A percentile compares a stretch with the other conserved stretches of the same genome.
phyloP scores from a whole-genome alignment of 2,888 invertebrate genomes.

The Heliconius sara region DNA sequence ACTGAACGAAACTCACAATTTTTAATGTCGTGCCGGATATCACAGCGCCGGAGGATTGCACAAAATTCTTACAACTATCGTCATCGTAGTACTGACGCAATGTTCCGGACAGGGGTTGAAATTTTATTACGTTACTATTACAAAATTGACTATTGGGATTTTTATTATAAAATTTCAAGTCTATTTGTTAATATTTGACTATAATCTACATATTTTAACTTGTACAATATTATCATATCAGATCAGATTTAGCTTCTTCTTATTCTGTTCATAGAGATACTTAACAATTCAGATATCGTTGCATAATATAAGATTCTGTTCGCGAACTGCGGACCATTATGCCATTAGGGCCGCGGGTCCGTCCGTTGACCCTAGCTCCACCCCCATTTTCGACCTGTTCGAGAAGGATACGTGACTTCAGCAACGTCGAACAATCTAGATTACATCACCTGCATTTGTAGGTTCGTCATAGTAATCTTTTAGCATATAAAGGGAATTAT shows the following conservation, averaged over 20 bases:
- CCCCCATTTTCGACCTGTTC: constrained; percentile 56
- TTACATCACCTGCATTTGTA: constrained; percentile 56
- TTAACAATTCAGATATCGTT: constrained; percentile 41
- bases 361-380: constrained; percentile 67
- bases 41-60: not conserved
- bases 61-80: constrained; percentile 20
- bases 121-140: not conserved
- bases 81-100: constrained; percentile 29
- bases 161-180: no score
- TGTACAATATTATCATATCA: not conserved
- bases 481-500: constrained; percentile 24
- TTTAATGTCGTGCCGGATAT: not conserved
- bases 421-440: constrained; percentile 58
- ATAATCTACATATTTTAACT: not conserved
- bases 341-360: constrained; percentile 67
- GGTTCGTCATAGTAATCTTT: constrained; percentile 43
- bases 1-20: not conserved
- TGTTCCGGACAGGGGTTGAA: constrained; percentile 1
- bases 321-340: constrained; percentile 65
- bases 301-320: constrained; percentile 48
- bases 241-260: not conserved
- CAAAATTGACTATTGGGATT: not conserved
- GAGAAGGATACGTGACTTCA: constrained; percentile 70
- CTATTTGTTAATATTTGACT: not conserved
- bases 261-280: constrained; percentile 17